These are phyloP conservation scores for Falco naumanni DNA, from an alignment of 2,797 vertebrate genomes.

Conservation along the genomic window DNA sequence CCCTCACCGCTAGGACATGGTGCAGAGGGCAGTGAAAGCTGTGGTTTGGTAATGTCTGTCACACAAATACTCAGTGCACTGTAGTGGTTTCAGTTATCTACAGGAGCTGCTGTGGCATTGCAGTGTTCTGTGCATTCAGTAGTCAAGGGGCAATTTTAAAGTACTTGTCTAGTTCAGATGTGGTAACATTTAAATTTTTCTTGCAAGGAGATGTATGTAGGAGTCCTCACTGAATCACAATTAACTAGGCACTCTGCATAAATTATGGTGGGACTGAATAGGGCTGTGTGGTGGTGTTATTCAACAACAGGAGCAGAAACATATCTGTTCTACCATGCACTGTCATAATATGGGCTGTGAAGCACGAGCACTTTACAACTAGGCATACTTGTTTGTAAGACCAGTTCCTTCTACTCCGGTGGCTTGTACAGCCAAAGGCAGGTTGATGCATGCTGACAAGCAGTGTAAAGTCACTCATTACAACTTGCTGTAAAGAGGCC, in stretches of 20 bases:
- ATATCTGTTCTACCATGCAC: rapidly evolving
- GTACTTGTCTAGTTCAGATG: not conserved
- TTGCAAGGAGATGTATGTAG: not conserved
- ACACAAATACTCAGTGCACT: not conserved
- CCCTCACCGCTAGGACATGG: not conserved
- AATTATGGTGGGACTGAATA: not conserved
- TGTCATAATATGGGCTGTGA: not conserved
- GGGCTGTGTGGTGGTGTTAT: not conserved
- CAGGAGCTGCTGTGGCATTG: not conserved
- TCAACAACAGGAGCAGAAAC: not conserved
- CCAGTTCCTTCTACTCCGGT: not conserved
- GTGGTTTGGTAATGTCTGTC: not conserved
- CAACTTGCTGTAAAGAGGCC: not conserved
- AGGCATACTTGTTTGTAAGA: not conserved
- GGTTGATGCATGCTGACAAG: not conserved
- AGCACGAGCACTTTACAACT: not conserved
- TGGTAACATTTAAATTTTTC: not conserved
- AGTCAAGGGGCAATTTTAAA: not conserved
- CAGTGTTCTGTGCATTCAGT: not conserved
- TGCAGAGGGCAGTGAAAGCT: not conserved
- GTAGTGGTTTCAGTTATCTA: not conserved
- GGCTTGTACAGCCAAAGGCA: not conserved
- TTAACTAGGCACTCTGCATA: not conserved
- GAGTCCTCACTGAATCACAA: not conserved
- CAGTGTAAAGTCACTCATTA: not conserved